Evolutionary conservation across 2,888 invertebrate species (phyloP), one percentile per base, ranked within the genome.

Genomic region (Exocentrus adspersus): DNA sequence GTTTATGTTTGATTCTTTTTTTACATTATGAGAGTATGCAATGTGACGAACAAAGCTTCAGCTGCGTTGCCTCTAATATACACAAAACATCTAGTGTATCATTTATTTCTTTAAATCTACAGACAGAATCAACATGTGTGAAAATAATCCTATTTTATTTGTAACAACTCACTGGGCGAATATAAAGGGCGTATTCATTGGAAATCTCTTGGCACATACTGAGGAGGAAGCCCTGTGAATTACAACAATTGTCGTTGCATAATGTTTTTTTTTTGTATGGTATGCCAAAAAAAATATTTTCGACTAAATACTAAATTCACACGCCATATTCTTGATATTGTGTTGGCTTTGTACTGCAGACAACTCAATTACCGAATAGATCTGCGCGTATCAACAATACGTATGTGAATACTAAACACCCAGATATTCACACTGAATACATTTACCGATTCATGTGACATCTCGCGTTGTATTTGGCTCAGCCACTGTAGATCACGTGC

Each of bases 401-500:
- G 60, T 64, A 67, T 45, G 68, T 70, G 74, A 75, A 75, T 73
- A 72, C 70, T 71, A 73, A 75, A 72, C 70, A 72, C 64, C n/a
- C 65, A 71, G 70, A 71, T 72, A 72, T 73, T 73, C 71, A 65
- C 60, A 62, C 62, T 72, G 72, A 74, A 71, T 72, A 71, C 63
- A 71, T 66, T 71, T 68, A 72, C 68, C 71, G 68, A 73, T 69
- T 69, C 68, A 66, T 70, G 72, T 71, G 70, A 72, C 72, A 72
- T 75, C 72, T 70, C 73, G 70, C 70, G 75, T 74, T 74, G 75
- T 77, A 74, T 77, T 77, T 75, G 77, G 59, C 71, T 72, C 74
- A 72, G 76, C 75, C 76, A 75, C 75, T 77, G 77, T 74, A 73
- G 79, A 79, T 81, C 81, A 81, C 80, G 80, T 79, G 81, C 80